phyloP scores from a whole-genome alignment of 2,113 vertebrate genomes.

The Channa argus region DNA sequence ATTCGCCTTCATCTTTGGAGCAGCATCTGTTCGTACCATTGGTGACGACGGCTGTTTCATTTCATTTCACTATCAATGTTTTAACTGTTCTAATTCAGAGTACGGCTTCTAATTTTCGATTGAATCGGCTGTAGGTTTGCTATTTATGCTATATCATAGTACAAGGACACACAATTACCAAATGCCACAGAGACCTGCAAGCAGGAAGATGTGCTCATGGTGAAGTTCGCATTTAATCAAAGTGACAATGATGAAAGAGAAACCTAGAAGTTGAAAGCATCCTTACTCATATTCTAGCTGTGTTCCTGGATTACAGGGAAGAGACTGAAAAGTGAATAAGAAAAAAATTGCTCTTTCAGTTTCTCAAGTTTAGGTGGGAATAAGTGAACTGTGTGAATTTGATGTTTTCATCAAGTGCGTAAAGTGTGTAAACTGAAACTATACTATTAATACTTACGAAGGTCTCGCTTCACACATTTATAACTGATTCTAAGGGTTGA shows the following conservation, averaged over 20 bases:
- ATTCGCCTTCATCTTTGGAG: background rate
- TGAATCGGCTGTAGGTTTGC: background rate
- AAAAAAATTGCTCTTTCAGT: no score
- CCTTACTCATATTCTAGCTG: background rate
- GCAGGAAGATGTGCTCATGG: background rate
- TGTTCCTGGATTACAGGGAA: conserved; percentile 10
- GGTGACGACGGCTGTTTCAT: background rate
- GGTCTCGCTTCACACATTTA: no score
- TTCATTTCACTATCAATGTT: background rate
- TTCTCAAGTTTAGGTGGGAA: no score
- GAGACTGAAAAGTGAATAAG: background rate
- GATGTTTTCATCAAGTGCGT: no score
- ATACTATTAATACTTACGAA: no score
- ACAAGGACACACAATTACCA: background rate
- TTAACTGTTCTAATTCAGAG: background rate
- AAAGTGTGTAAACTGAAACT: no score
- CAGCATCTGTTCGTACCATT: no score
- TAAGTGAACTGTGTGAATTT: no score
- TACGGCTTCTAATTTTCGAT: background rate
- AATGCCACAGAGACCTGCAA: background rate
- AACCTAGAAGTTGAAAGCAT: conserved; percentile 2
- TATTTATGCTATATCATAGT: background rate
- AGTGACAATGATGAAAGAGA: background rate
- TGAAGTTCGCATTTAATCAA: background rate
- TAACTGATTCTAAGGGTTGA: background rate